Percentiles rank a stretch among this genome's conserved stretches.
Conservation (phyloP, 2,113 vertebrate species). For the Phrynosoma platyrhinos region DNA sequence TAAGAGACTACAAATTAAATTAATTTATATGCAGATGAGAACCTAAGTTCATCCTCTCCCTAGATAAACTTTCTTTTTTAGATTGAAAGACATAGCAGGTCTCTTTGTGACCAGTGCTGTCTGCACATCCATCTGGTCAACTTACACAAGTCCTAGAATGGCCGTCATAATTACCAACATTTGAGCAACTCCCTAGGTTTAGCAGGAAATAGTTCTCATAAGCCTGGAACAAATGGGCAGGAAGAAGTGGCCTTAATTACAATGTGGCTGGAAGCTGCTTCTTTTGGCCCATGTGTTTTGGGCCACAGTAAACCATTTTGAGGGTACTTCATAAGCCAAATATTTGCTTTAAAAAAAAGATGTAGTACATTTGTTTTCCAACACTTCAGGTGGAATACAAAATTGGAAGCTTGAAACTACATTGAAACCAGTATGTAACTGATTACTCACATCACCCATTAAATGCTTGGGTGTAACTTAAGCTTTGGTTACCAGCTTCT, state of each 20-base stretch:
- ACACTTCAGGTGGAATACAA: slow-evolving; percentile 8
- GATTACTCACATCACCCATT: background rate
- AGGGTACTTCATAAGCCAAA: slow-evolving; percentile 16
- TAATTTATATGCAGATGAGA: background rate
- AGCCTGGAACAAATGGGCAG: too few relatives aligned
- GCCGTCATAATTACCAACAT: background rate
- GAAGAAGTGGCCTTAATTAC: too few relatives aligned
- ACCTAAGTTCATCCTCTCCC: background rate
- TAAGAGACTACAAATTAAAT: background rate
- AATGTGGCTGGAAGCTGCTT: too few relatives aligned
- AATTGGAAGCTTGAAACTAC: background rate
- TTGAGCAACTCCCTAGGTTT: slow-evolving; percentile 13
- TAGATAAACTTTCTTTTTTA: too few relatives aligned
- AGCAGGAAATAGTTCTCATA: background rate
- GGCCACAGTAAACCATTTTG: background rate
- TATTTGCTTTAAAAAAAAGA: background rate
- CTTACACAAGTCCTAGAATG: slow-evolving; percentile 24
- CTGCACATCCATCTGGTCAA: slow-evolving; percentile 26
- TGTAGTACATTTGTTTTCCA: background rate
- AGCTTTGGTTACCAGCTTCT: slow-evolving; percentile 5
- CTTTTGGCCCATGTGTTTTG: background rate
- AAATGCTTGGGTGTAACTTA: slow-evolving; percentile 35
- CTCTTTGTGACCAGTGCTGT: slow-evolving; percentile 11
- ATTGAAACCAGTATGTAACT: background rate
- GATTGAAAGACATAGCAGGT: background rate